A percentile compares a stretch with the other conserved stretches of the same genome.
Conservation (phyloP, 2,113 vertebrate species). For the Sander lucioperca region DNA sequence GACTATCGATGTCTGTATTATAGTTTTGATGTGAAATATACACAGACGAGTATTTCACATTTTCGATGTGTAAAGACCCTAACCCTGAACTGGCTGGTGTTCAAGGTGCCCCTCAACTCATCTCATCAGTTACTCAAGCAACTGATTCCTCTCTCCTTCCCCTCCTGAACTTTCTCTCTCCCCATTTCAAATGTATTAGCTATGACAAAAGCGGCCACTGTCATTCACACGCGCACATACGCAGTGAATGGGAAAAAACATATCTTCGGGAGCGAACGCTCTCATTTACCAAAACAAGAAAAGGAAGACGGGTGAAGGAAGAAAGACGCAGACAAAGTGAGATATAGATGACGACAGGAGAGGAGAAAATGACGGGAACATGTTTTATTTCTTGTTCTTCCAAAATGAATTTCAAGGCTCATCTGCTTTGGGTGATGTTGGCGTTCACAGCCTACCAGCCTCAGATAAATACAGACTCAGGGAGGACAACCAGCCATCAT, state of each 20-base stretch:
- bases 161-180: background rate
- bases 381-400: slow-evolving; percentile 55
- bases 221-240: slow-evolving; percentile 30
- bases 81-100: background rate
- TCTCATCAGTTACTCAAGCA: background rate
- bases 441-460: slow-evolving; percentile 58
- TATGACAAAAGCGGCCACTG: slow-evolving; percentile 27
- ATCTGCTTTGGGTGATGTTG: slow-evolving; percentile 66
- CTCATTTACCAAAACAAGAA: slow-evolving; percentile 65
- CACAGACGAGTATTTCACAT: no score
- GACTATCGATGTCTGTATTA: no score
- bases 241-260: slow-evolving; percentile 44
- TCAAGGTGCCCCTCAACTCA: slow-evolving; percentile 29
- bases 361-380: slow-evolving; percentile 15
- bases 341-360: slow-evolving; percentile 12
- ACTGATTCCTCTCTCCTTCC: background rate
- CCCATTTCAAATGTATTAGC: slow-evolving; percentile 51
- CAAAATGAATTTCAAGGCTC: slow-evolving; percentile 82
- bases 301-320: slow-evolving; percentile 33
- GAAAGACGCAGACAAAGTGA: background rate
- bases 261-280: slow-evolving; percentile 7
- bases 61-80: background rate
- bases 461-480: slow-evolving; percentile 64
- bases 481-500: slow-evolving; percentile 34
- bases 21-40: no score